A percentile compares a stretch with the other conserved stretches of the same genome.
phyloP scores from a whole-genome alignment of 35 echinoderm and acorn worm genomes.

The Diadema setosum region DNA sequence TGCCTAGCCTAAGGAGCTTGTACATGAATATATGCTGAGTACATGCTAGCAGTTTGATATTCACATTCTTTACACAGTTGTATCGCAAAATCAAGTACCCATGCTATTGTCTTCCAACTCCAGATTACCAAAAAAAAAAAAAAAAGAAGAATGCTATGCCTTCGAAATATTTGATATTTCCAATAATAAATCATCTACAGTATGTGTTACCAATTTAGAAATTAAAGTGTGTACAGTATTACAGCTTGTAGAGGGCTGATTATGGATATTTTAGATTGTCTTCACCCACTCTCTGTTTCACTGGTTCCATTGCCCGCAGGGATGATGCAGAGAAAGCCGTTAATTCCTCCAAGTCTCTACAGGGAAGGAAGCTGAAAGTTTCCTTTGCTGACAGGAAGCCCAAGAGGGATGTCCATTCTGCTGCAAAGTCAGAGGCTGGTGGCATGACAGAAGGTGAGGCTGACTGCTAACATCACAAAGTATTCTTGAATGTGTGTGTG shows the following conservation, averaged over 20 bases:
- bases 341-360: not conserved
- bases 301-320: slow-evolving; percentile 2
- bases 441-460: not conserved
- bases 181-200: too few species aligned
- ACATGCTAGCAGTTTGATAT: not conserved
- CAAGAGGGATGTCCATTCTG: not conserved
- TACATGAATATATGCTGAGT: too few species aligned
- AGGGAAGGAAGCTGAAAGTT: slow-evolving; percentile 42
- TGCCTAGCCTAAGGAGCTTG: too few species aligned
- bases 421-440: too few species aligned
- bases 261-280: too few species aligned
- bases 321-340: slow-evolving; percentile 74
- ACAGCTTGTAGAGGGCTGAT: slow-evolving; percentile 36
- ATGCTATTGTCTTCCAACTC: not conserved
- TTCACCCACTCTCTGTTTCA: not conserved
- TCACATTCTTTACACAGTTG: not conserved
- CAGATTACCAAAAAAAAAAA: not conserved
- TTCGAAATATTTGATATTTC: not conserved
- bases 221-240: not conserved
- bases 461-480: not conserved
- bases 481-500: not conserved
- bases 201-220: not conserved
- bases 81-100: not conserved
- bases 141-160: not conserved
- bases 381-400: slow-evolving; percentile 25